phyloP scores from a whole-genome alignment of 2,113 vertebrate genomes.

The Raphicerus campestris region DNA sequence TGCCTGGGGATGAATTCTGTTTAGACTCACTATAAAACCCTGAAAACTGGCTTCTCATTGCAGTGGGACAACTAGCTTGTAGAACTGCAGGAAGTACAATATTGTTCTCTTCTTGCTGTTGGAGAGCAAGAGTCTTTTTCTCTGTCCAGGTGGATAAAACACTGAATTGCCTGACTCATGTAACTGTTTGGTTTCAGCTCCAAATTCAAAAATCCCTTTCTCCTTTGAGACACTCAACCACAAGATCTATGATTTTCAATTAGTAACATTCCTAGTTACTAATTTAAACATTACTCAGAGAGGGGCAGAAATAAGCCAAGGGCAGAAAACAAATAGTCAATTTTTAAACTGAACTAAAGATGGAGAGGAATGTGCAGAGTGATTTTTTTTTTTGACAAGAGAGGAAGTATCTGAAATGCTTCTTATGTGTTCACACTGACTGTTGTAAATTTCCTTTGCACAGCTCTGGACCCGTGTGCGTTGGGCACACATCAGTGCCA shows the following conservation, averaged over 20 bases:
- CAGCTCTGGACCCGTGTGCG: slow-evolving; percentile 84
- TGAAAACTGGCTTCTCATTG: not conserved
- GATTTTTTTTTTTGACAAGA: not conserved
- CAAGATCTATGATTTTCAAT: not conserved
- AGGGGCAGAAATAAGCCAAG: not conserved
- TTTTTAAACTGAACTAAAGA: not conserved
- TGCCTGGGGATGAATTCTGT: not conserved
- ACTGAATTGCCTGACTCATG: not conserved
- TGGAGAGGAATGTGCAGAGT: not conserved
- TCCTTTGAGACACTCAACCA: not conserved
- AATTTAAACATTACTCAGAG: not conserved
- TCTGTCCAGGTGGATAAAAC: not conserved
- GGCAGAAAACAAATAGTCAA: not conserved
- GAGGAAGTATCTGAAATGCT: not conserved
- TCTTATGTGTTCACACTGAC: not conserved
- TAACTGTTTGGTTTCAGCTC: not conserved
- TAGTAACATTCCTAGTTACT: not conserved
- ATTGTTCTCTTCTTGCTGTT: not conserved
- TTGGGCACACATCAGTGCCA: slow-evolving; percentile 87
- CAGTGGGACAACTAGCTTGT: rapidly evolving
- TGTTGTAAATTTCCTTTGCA: not conserved
- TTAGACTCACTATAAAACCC: not conserved
- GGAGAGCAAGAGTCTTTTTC: not conserved
- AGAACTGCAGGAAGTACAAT: not conserved
- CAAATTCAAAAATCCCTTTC: not conserved